Evolutionary conservation across 2,888 invertebrate species (phyloP), one percentile per base, ranked within the genome.

Genomic region (Scaptodrosophila latifasciaeformis): DNA sequence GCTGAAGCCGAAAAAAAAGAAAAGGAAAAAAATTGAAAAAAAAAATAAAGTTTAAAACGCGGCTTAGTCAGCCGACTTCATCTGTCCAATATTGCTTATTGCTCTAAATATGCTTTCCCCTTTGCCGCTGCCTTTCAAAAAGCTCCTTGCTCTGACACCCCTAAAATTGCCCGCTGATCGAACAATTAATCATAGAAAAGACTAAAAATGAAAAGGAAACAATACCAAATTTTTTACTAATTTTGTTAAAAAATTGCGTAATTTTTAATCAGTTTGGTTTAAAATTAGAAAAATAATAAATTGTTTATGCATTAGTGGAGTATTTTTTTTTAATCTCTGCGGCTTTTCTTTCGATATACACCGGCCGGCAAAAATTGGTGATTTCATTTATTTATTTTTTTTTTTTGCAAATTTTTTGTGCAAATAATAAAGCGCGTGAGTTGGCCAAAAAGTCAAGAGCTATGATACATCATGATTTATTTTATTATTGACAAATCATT

Each of bases 1-100:
- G 76, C 79, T 71, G 79, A 72, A 78, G 76, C 69, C 65, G 67
- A 66, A 65, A 66, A 69, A 62, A 34, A 7, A 12, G n/a, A n/a
- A n/a, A n/a, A 10, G 10, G 13, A n/a, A 3, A 12, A 34, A 34
- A 37, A 37, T 31, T 37, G 37, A 10, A 15, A 17, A 37, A 7
- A n/a, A 7, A 7, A 3, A 5, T 7, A 24, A 24, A 63, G 65
- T 55, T 63, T 59, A 13, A 67, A 52, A 46, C 59, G 49, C 51
- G 39, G 52, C 63, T 71, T 70, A 65, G 56, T 64, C 74, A 62
- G 54, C 55, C 40, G 40, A n/a, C n/a, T n/a, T 51, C 47, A 24
- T 7, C 24, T 24, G 24, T 7, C 24, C 24, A 24, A 7, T 7
- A 7, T 7, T n/a, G n/a, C n/a, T n/a, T n/a, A n/a, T n/a, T n/a